These are phyloP conservation scores for Drusus annulatus DNA, from an alignment of 1,140 invertebrate genomes.

Conservation along the genomic window DNA sequence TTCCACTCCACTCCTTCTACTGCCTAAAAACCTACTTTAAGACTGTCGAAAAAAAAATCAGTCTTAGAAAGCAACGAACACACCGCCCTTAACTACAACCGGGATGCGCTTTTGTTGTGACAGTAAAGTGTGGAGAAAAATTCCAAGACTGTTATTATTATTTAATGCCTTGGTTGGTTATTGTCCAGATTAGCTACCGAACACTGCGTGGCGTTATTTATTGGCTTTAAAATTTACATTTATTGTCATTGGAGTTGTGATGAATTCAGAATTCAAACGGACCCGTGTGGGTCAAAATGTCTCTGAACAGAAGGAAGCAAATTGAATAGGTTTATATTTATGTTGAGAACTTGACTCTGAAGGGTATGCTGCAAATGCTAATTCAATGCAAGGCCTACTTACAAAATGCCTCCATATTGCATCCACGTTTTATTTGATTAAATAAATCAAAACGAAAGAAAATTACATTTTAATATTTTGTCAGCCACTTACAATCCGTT, in stretches of 20 bases:
- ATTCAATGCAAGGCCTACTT: no score
- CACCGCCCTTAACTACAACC: background rate
- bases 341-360: no score
- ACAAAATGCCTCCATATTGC: no score
- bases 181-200: slow-evolving; percentile 47
- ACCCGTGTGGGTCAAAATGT: background rate
- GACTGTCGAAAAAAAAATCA: background rate
- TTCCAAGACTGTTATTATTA: slow-evolving; percentile 13
- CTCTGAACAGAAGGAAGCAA: no score
- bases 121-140: slow-evolving; percentile 30
- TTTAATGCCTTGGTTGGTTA: slow-evolving; percentile 5
- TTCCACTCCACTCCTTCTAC: no score
- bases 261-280: slow-evolving; percentile 1
- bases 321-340: no score
- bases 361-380: no score
- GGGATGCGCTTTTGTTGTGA: slow-evolving; percentile 41
- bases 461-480: no score
- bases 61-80: background rate
- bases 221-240: slow-evolving; percentile 23
- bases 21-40: no score
- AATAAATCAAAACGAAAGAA: no score
- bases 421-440: no score
- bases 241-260: slow-evolving; percentile 13
- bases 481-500: no score
- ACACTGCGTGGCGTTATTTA: slow-evolving; percentile 38